These are phyloP conservation scores for Sebastes wilsoni DNA, from an alignment of 2,797 vertebrate genomes.

Conservation along the genomic window DNA sequence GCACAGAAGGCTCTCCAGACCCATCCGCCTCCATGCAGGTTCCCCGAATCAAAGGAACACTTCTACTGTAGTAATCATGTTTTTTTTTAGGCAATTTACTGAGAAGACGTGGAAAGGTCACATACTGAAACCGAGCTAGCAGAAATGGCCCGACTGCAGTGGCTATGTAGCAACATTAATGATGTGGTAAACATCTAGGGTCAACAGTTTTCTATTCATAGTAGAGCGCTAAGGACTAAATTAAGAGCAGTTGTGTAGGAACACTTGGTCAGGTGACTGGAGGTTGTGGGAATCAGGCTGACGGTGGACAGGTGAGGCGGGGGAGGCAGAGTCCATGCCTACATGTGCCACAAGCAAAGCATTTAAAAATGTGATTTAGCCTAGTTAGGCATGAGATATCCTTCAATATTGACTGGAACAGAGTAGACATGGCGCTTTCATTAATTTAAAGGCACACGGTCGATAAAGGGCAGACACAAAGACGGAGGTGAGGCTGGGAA, in stretches of 20 bases:
- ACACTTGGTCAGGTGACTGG: conserved; percentile 45
- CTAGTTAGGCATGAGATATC: background rate
- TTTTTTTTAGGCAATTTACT: background rate
- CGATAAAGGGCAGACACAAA: conserved; percentile 5
- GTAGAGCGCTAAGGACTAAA: conserved; percentile 25
- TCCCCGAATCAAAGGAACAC: background rate
- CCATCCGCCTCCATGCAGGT: background rate
- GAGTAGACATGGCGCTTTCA: conserved; percentile 1
- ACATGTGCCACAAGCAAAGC: background rate
- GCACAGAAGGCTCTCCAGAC: background rate
- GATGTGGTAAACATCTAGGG: conserved; percentile 38
- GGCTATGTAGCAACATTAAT: conserved; percentile 39
- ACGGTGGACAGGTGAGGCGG: conserved; percentile 12
- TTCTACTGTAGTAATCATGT: background rate
- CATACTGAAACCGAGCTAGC: background rate
- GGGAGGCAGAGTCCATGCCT: background rate
- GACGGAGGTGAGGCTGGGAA: background rate
- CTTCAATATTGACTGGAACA: conserved; percentile 20
- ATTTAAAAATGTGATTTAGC: conserved; percentile 4
- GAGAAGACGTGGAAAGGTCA: background rate
- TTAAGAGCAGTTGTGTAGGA: conserved; percentile 33
- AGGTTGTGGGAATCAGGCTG: conserved; percentile 35
- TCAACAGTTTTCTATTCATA: conserved; percentile 59
- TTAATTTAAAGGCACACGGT: conserved; percentile 17
- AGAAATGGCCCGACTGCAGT: background rate